Conservation (phyloP, 1,140 invertebrate genomes). For the Potamilus streckersoni region DNA sequence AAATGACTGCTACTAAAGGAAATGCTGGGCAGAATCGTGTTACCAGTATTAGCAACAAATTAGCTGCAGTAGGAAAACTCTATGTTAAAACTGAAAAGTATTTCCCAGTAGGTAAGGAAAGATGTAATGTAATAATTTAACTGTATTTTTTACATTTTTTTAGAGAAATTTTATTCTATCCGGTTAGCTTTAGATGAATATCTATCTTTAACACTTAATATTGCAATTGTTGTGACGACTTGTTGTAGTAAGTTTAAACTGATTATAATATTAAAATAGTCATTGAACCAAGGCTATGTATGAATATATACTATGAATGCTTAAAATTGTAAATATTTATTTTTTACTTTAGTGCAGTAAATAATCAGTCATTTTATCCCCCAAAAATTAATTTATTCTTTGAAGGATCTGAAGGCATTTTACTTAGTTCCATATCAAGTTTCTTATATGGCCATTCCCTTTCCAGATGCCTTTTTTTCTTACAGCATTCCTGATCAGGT, state of each 20-base stretch:
- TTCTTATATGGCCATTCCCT: not conserved
- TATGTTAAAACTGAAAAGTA: constrained; percentile 70
- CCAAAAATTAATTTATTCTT: not conserved
- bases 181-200: too few relatives aligned
- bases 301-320: too few relatives aligned
- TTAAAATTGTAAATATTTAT: too few relatives aligned
- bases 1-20: constrained; percentile 32
- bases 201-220: too few relatives aligned
- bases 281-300: too few relatives aligned
- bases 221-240: too few relatives aligned
- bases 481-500: constrained; percentile 69
- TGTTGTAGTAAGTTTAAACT: too few relatives aligned
- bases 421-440: not conserved
- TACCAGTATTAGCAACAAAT: constrained; percentile 66
- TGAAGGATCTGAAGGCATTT: not conserved
- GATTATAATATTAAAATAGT: too few relatives aligned
- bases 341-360: not conserved
- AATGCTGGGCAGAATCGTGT: constrained; percentile 42
- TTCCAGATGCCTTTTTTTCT: constrained; percentile 19
- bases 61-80: constrained; percentile 67
- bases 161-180: too few relatives aligned
- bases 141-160: too few relatives aligned
- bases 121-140: not conserved
- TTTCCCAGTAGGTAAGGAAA: constrained; percentile 70
- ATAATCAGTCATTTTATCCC: not conserved